phyloP scores from a whole-genome alignment of 2,113 vertebrate species.

The Motacilla tschutschensis region DNA sequence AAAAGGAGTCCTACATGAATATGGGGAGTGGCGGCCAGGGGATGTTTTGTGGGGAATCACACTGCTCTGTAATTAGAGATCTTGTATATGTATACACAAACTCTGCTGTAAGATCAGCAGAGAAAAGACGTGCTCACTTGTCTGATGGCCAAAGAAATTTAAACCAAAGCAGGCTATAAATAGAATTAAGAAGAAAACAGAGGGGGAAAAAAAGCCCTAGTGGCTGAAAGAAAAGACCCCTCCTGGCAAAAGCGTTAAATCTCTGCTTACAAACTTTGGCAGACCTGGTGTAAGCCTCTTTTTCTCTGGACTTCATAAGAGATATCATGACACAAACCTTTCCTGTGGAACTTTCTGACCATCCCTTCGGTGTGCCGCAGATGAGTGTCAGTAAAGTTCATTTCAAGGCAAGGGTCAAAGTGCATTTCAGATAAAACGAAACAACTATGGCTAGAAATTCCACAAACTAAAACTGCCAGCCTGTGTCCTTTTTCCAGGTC shows the following conservation, averaged over 20 bases:
- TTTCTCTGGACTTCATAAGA: background rate
- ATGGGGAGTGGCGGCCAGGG: background rate
- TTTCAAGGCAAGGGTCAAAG: background rate
- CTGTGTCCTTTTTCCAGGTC: background rate
- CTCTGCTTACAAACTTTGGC: background rate
- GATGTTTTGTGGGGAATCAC: conserved; percentile 15
- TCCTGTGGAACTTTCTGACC: background rate
- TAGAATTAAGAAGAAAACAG: background rate
- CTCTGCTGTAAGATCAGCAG: conserved; percentile 14
- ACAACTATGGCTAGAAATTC: background rate
- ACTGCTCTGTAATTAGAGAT: conserved; percentile 1
- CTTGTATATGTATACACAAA: conserved; percentile 30
- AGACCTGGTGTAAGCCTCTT: background rate
- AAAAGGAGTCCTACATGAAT: background rate
- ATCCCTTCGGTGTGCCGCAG: background rate
- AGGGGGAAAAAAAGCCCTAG: background rate
- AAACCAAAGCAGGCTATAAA: conserved; percentile 21
- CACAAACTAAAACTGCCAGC: background rate
- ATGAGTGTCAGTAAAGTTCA: background rate
- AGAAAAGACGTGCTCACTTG: conserved; percentile 37
- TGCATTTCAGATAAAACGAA: background rate
- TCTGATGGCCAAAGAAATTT: conserved; percentile 51
- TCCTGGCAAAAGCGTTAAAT: background rate
- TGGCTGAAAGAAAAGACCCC: background rate
- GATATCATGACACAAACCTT: background rate